phyloP scores from a whole-genome alignment of 1,140 invertebrate species.

The Chelonus insularis region DNA sequence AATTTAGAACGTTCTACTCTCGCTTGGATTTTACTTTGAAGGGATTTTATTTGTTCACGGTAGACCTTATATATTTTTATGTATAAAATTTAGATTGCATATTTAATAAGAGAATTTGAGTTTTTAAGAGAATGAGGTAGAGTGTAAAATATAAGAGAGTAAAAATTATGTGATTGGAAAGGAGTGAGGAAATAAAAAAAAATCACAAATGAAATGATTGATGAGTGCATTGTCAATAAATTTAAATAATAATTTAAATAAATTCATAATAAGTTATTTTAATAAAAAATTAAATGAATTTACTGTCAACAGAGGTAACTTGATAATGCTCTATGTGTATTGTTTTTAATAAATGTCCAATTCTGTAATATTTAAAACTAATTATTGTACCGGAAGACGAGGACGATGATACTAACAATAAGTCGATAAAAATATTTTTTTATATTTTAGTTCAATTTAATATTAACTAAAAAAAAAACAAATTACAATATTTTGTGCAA shows the following conservation, averaged over 20 bases:
- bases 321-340: constrained; percentile 43
- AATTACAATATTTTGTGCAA: no score
- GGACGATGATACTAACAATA: constrained; percentile 23
- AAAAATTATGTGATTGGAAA: constrained; percentile 32
- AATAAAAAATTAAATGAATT: constrained; percentile 14
- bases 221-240: constrained; percentile 26
- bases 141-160: constrained; percentile 32
- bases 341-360: constrained; percentile 1
- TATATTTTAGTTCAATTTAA: not conserved
- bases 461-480: no score
- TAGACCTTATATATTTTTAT: constrained; percentile 65
- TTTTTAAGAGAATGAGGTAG: constrained; percentile 33
- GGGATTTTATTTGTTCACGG: constrained; percentile 80
- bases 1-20: constrained; percentile 85
- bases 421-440: no score
- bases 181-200: constrained; percentile 56
- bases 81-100: constrained; percentile 7
- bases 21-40: constrained; percentile 86
- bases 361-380: not conserved
- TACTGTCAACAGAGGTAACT: constrained; percentile 39
- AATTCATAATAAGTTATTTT: constrained; percentile 36
- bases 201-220: constrained; percentile 59
- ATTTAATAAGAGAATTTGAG: constrained; percentile 22
- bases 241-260: constrained; percentile 45
- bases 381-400: constrained; percentile 22